Evolutionary conservation across 2,113 vertebrate species (phyloP), one percentile per base, ranked within the genome.

Genomic region (Hylia prasina): DNA sequence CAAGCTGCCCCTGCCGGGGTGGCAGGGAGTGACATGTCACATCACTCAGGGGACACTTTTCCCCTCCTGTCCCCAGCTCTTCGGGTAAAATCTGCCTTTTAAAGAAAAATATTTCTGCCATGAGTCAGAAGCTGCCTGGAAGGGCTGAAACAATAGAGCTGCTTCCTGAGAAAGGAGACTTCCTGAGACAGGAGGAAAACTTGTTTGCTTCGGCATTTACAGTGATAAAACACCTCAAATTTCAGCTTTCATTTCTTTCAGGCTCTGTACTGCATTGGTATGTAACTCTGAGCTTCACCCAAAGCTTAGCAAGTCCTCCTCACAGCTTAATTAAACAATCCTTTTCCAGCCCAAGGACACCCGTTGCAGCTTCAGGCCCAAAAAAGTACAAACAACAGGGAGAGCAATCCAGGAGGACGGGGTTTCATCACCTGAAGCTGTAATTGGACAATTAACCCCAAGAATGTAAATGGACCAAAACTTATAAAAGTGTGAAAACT

Each of bases 61-160:
- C 37, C 65, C 35, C 30, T 51, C 27, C 9, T 15, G 11, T 40
- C 40, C 40, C 10, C 40, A 15, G 15, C 6, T 0, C 12, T 0
- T 3, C 33, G 51, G 28, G 10, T 2, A 5, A 86, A 85, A 56
- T 56, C 56, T 48, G 64, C 61, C 19, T 53, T 51, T 31, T 42
- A 7, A 11, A 65, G 51, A 27, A 81, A 81, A 77, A 89, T 92
- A 92, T 30, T 83, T 94, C 60, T 47, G 1, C 69, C 0, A 1
- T 95, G 96, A 96, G 47, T 96, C 96, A 96, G 35, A 40, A 54
- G 33, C 24, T 28, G 81, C 63, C 31, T 24, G 42, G 3, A 18
- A 48, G 9, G 22, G 64, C 58, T 31, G 12, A 7, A 78, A 87
- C 96, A 93, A 95, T 86, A 5, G 89, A 48, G 50, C n/a, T n/a